phyloP scores from a whole-genome alignment of 2,797 vertebrate species.

The Moxostoma hubbsi region DNA sequence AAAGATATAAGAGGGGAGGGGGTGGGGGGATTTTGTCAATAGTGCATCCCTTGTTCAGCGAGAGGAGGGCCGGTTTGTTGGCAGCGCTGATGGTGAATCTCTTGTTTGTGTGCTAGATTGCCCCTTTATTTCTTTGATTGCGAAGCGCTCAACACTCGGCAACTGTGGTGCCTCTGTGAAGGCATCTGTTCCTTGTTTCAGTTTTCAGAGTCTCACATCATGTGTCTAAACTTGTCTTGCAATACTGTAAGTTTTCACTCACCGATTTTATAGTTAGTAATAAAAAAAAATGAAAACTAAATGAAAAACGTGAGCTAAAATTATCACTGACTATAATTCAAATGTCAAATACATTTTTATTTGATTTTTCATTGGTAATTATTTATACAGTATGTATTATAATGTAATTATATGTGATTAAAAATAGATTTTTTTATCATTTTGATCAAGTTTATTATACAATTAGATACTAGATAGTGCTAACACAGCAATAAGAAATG shows the following conservation, averaged over 20 bases:
- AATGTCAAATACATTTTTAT: no score
- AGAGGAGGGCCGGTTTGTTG: slow-evolving; percentile 81
- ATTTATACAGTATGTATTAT: no score
- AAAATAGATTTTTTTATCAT: no score
- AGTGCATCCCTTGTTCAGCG: slow-evolving; percentile 83
- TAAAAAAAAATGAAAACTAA: no score
- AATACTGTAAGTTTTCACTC: neutral
- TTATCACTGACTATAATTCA: no score
- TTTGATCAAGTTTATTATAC: no score
- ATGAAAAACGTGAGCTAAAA: no score
- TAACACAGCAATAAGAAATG: no score
- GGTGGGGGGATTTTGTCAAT: slow-evolving; percentile 71
- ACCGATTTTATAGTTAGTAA: no score
- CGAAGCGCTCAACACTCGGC: slow-evolving; percentile 75
- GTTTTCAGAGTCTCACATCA: slow-evolving; percentile 23
- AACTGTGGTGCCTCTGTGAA: slow-evolving; percentile 73
- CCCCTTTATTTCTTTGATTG: slow-evolving; percentile 84
- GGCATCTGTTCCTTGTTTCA: slow-evolving; percentile 32
- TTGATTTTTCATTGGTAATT: no score
- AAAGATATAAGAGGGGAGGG: slow-evolving; percentile 58
- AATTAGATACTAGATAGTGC: no score
- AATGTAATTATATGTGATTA: no score
- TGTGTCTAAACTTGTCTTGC: slow-evolving; percentile 29
- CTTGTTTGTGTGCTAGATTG: slow-evolving; percentile 82
- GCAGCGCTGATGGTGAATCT: slow-evolving; percentile 79